A percentile compares a stretch with the other conserved stretches of the same genome.
Conservation (phyloP, 2,888 invertebrate genomes). For the Zele albiditarsus region DNA sequence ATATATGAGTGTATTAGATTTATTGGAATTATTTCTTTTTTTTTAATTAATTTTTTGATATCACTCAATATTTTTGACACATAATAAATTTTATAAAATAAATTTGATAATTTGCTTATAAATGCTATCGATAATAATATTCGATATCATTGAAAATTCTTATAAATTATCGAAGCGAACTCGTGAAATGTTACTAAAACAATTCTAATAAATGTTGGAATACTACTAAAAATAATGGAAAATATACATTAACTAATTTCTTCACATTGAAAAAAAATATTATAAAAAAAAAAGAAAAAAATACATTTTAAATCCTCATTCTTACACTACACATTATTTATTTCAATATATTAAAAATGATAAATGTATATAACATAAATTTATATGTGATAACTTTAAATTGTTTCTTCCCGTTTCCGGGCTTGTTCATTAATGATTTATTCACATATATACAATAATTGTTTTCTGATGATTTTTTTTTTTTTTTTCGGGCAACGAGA, state of each 20-base stretch:
- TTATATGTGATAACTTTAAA: background rate
- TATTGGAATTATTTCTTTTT: too few relatives aligned
- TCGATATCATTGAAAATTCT: too few relatives aligned
- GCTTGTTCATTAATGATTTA: constrained; percentile 26
- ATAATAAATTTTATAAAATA: too few relatives aligned
- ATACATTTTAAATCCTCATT: background rate
- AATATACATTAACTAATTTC: too few relatives aligned
- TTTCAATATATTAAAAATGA: background rate
- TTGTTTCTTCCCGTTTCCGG: constrained; percentile 11
- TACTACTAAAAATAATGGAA: too few relatives aligned
- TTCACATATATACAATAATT: constrained; percentile 12
- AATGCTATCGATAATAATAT: too few relatives aligned
- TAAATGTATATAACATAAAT: background rate
- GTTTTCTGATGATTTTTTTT: background rate
- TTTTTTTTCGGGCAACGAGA: background rate
- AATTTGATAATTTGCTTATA: too few relatives aligned
- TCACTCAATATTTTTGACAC: too few relatives aligned
- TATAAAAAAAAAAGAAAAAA: background rate
- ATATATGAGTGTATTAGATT: background rate
- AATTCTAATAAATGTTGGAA: too few relatives aligned
- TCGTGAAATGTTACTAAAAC: too few relatives aligned
- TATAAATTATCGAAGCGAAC: too few relatives aligned
- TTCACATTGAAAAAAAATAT: background rate
- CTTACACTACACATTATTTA: background rate
- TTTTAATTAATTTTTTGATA: too few relatives aligned